phyloP scores from a whole-genome alignment of 2,797 vertebrate species.

The Tachyglossus aculeatus region DNA sequence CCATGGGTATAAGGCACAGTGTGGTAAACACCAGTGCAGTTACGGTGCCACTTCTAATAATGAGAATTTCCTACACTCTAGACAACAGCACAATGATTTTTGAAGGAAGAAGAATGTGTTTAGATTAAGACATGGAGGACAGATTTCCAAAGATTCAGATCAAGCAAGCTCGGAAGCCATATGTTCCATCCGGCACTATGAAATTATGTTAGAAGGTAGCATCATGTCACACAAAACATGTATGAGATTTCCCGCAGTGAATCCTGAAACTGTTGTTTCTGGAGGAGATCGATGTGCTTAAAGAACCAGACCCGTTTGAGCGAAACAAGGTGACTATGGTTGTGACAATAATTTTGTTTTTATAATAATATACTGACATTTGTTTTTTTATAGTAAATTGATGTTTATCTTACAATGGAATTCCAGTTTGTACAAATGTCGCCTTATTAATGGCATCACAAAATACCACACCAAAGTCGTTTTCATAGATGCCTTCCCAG shows the following conservation, averaged over 20 bases:
- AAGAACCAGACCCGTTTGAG: slow-evolving; percentile 64
- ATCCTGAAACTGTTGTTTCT: slow-evolving; percentile 70
- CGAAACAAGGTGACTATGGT: slow-evolving; percentile 60
- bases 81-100: slow-evolving; percentile 81
- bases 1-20: slow-evolving; percentile 61
- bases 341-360: slow-evolving; percentile 49
- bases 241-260: slow-evolving; percentile 63
- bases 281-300: slow-evolving; percentile 66
- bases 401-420: slow-evolving; percentile 73
- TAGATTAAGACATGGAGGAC: slow-evolving; percentile 74
- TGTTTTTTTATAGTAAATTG: slow-evolving; percentile 68
- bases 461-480: slow-evolving; percentile 56
- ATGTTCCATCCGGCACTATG: slow-evolving; percentile 69
- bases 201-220: slow-evolving; percentile 68
- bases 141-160: slow-evolving; percentile 77
- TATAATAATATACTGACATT: slow-evolving; percentile 26
- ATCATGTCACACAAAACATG: slow-evolving; percentile 57
- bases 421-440: slow-evolving; percentile 63
- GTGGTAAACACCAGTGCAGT: slow-evolving; percentile 67
- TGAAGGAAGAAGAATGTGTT: slow-evolving; percentile 75
- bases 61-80: slow-evolving; percentile 74
- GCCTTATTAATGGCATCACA: slow-evolving; percentile 54
- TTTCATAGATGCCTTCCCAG: slow-evolving; percentile 54
- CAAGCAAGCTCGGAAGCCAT: slow-evolving; percentile 74
- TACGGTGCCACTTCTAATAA: slow-evolving; percentile 76